These are phyloP conservation scores for Meloidogyne hapla DNA, from an alignment of 1,140 invertebrate species.

Conservation along the genomic window DNA sequence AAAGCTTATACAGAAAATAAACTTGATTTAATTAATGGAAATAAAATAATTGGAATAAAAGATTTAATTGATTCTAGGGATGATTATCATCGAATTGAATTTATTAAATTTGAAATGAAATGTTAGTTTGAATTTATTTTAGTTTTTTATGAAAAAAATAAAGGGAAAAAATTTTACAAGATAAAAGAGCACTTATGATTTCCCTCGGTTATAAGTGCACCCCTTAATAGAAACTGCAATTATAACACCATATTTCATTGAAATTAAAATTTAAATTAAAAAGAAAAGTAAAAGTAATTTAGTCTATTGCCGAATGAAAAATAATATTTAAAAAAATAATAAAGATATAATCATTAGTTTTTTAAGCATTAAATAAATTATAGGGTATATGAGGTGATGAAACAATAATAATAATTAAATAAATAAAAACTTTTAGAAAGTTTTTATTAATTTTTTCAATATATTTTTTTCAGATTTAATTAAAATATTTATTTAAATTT, in stretches of 20 bases:
- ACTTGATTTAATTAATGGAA: not conserved
- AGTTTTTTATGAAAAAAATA: not conserved
- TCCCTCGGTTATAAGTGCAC: too few relatives aligned
- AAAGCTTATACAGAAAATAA: slow-evolving; percentile 14
- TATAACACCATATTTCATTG: too few relatives aligned
- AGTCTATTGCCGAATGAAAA: too few relatives aligned
- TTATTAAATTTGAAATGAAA: slow-evolving; percentile 28
- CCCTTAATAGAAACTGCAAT: too few relatives aligned
- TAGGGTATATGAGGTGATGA: not conserved
- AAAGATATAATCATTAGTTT: too few relatives aligned
- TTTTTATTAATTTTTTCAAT: too few relatives aligned
- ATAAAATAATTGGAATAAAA: slow-evolving; percentile 16
- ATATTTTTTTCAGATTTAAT: too few relatives aligned
- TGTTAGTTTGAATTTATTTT: not conserved
- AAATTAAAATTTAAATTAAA: slow-evolving; percentile 8
- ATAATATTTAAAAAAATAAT: too few relatives aligned
- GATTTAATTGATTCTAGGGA: slow-evolving; percentile 24
- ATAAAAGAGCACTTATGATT: too few relatives aligned
- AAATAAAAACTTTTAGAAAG: not conserved
- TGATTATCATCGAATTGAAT: slow-evolving; percentile 25
- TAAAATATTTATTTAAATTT: not conserved
- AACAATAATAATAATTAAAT: too few relatives aligned
- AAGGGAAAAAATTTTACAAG: not conserved
- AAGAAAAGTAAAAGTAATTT: slow-evolving; percentile 2
- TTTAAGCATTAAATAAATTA: too few relatives aligned